phyloP scores from a whole-genome alignment of 1,140 invertebrate genomes.

The Leptinotarsa defecta region DNA sequence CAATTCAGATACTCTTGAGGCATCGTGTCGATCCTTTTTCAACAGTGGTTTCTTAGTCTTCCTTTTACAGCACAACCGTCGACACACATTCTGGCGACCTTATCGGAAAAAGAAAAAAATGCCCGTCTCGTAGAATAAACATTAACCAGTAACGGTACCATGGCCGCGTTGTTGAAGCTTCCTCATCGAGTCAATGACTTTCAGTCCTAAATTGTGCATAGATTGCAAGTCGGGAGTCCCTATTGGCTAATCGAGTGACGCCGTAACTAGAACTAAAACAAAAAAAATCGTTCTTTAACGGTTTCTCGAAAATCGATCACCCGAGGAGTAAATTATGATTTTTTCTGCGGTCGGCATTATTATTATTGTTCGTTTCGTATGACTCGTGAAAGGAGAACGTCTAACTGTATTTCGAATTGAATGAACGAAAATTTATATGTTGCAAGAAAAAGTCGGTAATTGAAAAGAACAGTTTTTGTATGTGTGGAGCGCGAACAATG shows the following conservation, averaged over 20 bases:
- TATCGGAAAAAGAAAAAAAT: conserved; percentile 1
- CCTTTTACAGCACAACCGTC: not conserved
- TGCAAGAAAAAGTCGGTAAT: too few relatives aligned
- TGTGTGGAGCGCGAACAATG: too few relatives aligned
- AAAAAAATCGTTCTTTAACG: not conserved
- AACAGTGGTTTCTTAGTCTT: not conserved
- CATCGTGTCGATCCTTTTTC: too few relatives aligned
- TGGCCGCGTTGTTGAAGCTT: not conserved
- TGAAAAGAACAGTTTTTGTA: too few relatives aligned
- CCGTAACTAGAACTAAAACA: not conserved
- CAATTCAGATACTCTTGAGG: too few relatives aligned
- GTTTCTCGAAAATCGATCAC: too few relatives aligned
- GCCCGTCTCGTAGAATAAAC: not conserved
- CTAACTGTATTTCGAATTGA: too few relatives aligned
- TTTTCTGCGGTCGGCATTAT: too few relatives aligned
- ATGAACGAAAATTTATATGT: too few relatives aligned
- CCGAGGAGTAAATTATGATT: too few relatives aligned
- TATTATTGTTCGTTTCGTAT: too few relatives aligned
- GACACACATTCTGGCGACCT: not conserved
- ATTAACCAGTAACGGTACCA: conserved; percentile 8
- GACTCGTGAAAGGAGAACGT: too few relatives aligned
- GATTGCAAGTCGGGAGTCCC: not conserved
- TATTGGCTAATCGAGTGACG: not conserved
- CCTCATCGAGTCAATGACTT: conserved; percentile 9
- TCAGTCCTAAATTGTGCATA: conserved; percentile 9